Conservation (phyloP, 2,113 vertebrate species). For the Poecilia latipinna region DNA sequence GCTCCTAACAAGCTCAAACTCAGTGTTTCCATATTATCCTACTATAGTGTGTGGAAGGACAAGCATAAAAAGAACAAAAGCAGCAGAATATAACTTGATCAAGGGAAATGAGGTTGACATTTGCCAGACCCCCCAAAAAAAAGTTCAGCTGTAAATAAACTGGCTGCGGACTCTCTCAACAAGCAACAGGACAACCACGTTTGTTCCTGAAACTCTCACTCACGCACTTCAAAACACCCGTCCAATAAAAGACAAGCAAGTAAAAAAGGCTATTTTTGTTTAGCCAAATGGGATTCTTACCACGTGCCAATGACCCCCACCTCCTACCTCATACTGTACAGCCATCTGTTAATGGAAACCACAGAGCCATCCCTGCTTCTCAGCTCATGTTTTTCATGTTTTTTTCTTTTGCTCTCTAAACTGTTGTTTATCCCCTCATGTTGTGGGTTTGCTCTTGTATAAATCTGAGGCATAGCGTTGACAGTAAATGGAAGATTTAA, state of each 20-base stretch:
- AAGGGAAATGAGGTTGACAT: neutral
- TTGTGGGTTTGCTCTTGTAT: conserved; percentile 43
- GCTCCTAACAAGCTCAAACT: no score
- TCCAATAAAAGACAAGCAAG: conserved; percentile 58
- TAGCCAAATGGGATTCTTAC: conserved; percentile 46
- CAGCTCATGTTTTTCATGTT: conserved; percentile 21
- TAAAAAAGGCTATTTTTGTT: conserved; percentile 66
- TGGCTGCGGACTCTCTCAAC: conserved; percentile 1
- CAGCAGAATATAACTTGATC: conserved; percentile 1
- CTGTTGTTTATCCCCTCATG: conserved; percentile 53
- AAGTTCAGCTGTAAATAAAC: neutral
- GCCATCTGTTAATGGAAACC: conserved; percentile 60
- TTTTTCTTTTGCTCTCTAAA: neutral
- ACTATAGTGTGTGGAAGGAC: conserved; percentile 14
- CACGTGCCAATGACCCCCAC: conserved; percentile 51
- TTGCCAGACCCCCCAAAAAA: conserved; percentile 1
- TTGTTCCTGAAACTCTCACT: neutral
- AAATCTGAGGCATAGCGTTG: conserved; percentile 38
- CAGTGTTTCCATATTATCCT: neutral
- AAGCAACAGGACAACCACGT: neutral
- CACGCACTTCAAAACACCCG: conserved; percentile 21
- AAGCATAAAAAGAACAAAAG: neutral
- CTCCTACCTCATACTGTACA: conserved; percentile 61
- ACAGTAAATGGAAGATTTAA: conserved; percentile 44
- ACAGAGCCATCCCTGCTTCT: conserved; percentile 10